Base-by-base conservation (phyloP, 2,888 invertebrate species). In the Margaritifera margaritifera region DNA sequence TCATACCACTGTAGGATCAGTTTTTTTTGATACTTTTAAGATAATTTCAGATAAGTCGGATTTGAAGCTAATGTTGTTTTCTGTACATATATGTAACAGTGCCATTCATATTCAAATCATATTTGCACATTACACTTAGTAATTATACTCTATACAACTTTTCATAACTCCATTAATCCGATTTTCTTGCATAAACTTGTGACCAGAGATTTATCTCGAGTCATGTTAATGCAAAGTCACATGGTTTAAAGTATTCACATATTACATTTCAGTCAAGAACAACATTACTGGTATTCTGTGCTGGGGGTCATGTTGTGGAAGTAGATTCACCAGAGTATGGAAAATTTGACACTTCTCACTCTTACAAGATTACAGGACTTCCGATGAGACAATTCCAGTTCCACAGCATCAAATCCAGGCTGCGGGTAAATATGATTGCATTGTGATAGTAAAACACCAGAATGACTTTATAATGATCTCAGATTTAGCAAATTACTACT, bases 331-430 rank as follows among this genome's bases (percentile, higher is more conserved):
- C 90, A 11, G 85, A 86, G 24, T 81, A 82, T 4, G 84, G 80
- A 18, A 81, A 77, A 52, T 85, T 86, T 77, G 89, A 90, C 75
- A 88, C 88, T 5, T 81, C 87, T 6, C 86, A 87, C 68, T 81
- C 89, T 4, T 90, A 79, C 77, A 80, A 88, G 72, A 84, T 90
- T 25, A 79, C 72, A 19, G 85, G 84, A 4, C 80, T 89, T 27
- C 64, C 78, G 18, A 80, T 79, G 55, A 79, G 80, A 55, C 68
- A 66, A 4, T 87, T 84, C 76, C 75, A 75, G 60, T 90, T 90
- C 77, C 85, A 84, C 70, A 89, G 89, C 76, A 81, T 89, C 77
- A 90, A 90, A 74, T 90, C 89, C 5, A 71, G 76, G 25, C 77
- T 89, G 8, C 74, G 87, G 81, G 88, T 88, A 74, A 77, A 84